A percentile compares a stretch with the other conserved stretches of the same genome.
Conservation (phyloP, 2,888 invertebrate genomes). For the Plagodis dolabraria region DNA sequence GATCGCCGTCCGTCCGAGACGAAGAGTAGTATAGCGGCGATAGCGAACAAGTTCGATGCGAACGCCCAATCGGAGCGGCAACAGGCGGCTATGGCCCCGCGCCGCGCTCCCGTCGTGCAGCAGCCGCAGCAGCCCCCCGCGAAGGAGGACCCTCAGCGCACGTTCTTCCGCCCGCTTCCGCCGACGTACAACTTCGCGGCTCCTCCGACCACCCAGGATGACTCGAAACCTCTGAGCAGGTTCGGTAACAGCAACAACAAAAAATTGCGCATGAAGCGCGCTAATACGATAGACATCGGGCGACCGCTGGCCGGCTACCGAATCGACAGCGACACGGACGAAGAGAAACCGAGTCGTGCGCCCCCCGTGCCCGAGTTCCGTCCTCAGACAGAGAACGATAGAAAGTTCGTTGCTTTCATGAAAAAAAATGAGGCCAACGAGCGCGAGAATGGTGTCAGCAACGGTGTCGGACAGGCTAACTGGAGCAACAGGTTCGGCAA, state of each 20-base stretch:
- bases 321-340: conserved; percentile 78
- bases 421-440: conserved; percentile 86
- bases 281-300: conserved; percentile 95
- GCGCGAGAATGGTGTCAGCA: conserved; percentile 33
- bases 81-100: conserved; percentile 36
- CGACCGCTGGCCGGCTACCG: conserved; percentile 86
- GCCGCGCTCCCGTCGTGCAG: conserved; percentile 39
- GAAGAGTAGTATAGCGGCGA: conserved; percentile 69
- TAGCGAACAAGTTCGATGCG: conserved; percentile 72
- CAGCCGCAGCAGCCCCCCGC: conserved; percentile 44
- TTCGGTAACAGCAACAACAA: conserved; percentile 85
- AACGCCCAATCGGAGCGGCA: conserved; percentile 57
- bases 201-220: conserved; percentile 62
- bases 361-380: conserved; percentile 87
- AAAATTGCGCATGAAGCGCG: conserved; percentile 92
- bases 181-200: conserved; percentile 77
- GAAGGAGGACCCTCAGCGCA: conserved; percentile 56
- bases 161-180: conserved; percentile 69
- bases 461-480: conserved; percentile 75
- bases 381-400: conserved; percentile 94
- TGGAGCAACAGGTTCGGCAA: conserved; percentile 94
- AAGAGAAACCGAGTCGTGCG: conserved; percentile 53
- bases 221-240: conserved; percentile 67
- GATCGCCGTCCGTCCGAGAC: conserved; percentile 65
- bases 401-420: conserved; percentile 93